These are phyloP conservation scores for Pristionchus entomophagus DNA, from an alignment of 2,888 invertebrate species.

Conservation along the genomic window DNA sequence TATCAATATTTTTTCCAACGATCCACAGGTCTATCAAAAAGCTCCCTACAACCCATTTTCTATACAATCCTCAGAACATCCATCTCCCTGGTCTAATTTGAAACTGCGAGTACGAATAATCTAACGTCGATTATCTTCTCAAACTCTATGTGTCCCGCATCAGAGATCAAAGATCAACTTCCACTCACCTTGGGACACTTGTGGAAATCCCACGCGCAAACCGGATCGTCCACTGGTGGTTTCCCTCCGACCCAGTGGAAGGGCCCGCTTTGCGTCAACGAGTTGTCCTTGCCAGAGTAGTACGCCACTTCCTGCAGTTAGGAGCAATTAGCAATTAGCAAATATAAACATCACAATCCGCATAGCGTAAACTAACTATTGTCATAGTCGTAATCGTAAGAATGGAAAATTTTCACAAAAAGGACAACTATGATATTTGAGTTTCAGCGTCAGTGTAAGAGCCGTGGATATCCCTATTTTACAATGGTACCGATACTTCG, in stretches of 20 bases:
- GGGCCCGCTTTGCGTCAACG: slow-evolving; percentile 82
- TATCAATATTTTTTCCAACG: background rate
- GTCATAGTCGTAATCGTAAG: too few species aligned
- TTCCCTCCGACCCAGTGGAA: slow-evolving; percentile 86
- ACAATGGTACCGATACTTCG: too few species aligned
- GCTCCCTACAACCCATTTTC: background rate
- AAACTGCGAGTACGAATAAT: background rate
- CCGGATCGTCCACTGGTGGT: slow-evolving; percentile 89
- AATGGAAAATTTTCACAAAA: too few species aligned
- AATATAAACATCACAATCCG: background rate
- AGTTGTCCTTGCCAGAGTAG: slow-evolving; percentile 87
- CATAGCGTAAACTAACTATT: too few species aligned
- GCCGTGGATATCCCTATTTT: too few species aligned
- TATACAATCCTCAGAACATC: background rate
- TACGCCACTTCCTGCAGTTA: slow-evolving; percentile 88
- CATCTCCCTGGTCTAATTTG: background rate
- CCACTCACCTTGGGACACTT: slow-evolving; percentile 82
- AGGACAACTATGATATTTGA: too few species aligned
- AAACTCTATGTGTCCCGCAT: background rate
- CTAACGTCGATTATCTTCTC: background rate
- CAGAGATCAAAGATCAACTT: background rate
- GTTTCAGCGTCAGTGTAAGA: too few species aligned
- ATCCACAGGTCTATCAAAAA: too few species aligned
- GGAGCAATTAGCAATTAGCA: background rate
- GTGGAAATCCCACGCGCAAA: slow-evolving; percentile 92